These are phyloP conservation scores for Porphyrio hochstetteri DNA, from an alignment of 2,113 vertebrate species.

Conservation along the genomic window DNA sequence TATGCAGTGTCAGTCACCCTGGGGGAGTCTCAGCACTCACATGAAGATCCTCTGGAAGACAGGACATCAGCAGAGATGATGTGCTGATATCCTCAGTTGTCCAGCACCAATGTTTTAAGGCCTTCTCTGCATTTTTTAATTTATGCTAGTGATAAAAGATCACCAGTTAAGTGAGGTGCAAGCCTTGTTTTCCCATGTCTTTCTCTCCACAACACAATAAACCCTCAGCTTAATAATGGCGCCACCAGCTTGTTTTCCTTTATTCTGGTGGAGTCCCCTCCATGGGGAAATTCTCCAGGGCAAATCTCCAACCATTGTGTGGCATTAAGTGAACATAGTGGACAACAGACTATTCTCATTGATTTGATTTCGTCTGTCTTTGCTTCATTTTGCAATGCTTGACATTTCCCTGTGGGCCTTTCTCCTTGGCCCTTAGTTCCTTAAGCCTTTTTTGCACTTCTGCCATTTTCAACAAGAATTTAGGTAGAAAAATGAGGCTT, in stretches of 20 bases:
- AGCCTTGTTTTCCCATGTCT: neutral
- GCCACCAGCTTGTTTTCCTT: neutral
- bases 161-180: neutral
- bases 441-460: neutral
- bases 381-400: conserved; percentile 53
- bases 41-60: neutral
- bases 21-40: neutral
- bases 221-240: conserved; percentile 18
- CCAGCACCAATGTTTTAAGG: neutral
- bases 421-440: conserved; percentile 27
- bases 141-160: neutral
- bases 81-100: neutral
- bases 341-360: conserved; percentile 1
- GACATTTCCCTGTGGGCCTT: conserved; percentile 23
- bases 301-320: neutral
- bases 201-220: neutral
- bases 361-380: conserved; percentile 43
- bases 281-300: conserved; percentile 33
- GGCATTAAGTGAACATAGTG: conserved; percentile 20
- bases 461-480: conserved; percentile 19
- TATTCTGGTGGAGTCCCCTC: conserved; percentile 7
- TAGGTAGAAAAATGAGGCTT: conserved; percentile 46
- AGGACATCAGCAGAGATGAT: neutral
- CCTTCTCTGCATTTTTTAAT: neutral
- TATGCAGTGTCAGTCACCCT: neutral